Conservation (phyloP, 2,797 vertebrate genomes). For the Hoplostethus atlanticus region DNA sequence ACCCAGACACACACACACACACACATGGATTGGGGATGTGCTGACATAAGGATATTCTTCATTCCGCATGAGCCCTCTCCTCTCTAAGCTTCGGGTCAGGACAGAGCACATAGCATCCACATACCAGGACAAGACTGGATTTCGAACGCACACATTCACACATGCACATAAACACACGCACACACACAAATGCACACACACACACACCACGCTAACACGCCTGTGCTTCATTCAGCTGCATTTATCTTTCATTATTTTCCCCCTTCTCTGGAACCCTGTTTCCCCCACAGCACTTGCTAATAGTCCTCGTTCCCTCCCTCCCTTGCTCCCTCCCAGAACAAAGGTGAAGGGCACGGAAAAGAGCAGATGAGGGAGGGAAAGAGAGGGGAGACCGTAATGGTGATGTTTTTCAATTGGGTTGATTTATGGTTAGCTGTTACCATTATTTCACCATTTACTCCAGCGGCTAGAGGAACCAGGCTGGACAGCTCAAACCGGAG, state of each 20-base stretch:
- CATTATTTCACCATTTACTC: conserved; percentile 77
- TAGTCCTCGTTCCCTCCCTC: conserved; percentile 43
- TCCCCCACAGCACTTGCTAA: conserved; percentile 41
- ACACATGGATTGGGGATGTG: conserved; percentile 64
- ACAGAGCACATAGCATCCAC: conserved; percentile 44
- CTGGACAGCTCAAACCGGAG: conserved; percentile 54
- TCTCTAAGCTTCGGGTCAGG: conserved; percentile 65
- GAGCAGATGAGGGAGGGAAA: conserved; percentile 58
- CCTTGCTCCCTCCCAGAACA: conserved; percentile 61
- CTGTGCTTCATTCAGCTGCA: not conserved
- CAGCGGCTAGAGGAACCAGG: conserved; percentile 51
- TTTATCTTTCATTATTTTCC: conserved; percentile 49
- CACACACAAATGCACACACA: conserved; percentile 25
- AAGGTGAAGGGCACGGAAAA: conserved; percentile 78
- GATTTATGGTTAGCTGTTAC: conserved; percentile 77
- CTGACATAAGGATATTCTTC: conserved; percentile 76
- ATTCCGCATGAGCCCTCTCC: conserved; percentile 64
- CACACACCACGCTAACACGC: not conserved
- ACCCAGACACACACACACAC: conserved; percentile 27
- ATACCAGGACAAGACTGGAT: conserved; percentile 44
- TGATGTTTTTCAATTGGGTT: conserved; percentile 78
- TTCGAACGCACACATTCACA: conserved; percentile 17
- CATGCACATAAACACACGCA: conserved; percentile 7
- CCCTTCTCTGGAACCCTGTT: conserved; percentile 35
- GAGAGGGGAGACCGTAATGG: conserved; percentile 61